Base-by-base conservation (phyloP, 1,140 invertebrate genomes). In the Atopsyche davidsoni region DNA sequence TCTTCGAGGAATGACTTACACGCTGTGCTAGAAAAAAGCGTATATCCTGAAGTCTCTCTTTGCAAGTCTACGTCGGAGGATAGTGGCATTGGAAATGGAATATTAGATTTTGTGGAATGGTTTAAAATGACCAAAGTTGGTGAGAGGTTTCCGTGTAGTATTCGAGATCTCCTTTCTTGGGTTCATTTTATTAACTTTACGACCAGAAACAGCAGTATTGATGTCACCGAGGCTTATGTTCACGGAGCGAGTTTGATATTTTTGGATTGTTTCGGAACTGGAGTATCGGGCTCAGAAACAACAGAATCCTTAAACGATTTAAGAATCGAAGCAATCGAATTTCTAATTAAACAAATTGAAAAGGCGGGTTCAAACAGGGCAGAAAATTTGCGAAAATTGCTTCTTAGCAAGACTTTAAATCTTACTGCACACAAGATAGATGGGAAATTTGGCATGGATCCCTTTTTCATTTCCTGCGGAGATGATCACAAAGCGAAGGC, bases 141-240 rank as follows among this genome's bases (percentile, higher is more conserved):
- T 2, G 87, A 84, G 36, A 84, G 80, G 62, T 83, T 87, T 51
- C 79, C 80, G n/a, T 78, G 94, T 14, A 98, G 90, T 58, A 88
- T 98, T 35, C 78, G 96, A 62, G 96, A 99, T 67, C 77, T 98
- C 41, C 70, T 98, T 16, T 86, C 87, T 0, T 97, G 95, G 92
- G 85, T 94, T 0, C 73, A 89, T 55, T 97, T 98, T 63, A 88
- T 98, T 42, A 94, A 92, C 62, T 68, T 68, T 32, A 81, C 78
- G 50, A 70, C 72, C 1, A 48, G 63, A 0, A 72, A 73, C 46
- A 60, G 66, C 4, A 58, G 70, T 2, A 58, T 85, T 3, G 73
- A 73, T 23, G 64, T 81, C 17, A 63, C 68, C 1, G 76, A 83
- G 58, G 81, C 87, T 0, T 91, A 89, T 61, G 75, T 90, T 28